Base-by-base conservation (phyloP, 1,140 invertebrate genomes). In the Polypedilum vanderplanki region DNA sequence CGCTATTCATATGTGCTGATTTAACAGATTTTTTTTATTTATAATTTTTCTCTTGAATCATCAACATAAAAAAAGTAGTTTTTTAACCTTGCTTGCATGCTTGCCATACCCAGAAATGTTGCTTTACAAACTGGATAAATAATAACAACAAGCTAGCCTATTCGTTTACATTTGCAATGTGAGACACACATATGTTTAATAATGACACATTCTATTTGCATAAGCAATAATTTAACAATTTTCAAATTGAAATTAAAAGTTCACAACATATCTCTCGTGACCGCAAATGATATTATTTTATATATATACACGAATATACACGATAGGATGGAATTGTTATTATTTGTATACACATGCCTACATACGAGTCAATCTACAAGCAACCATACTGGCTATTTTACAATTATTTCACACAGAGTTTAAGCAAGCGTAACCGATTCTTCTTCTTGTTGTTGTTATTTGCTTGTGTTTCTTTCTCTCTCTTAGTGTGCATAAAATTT, bases 51-150 rank as follows among this genome's bases (percentile, higher is more conserved):
- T 57, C n/a, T 57, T 57, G 9, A 57, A 57, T 15, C 46, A 57
- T 57, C 46, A 57, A 12, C 46, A 15, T n/a, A 57, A 12, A 57
- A 57, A 57, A 57, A 46, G 15, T 12, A 46, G 41, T 15, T n/a
- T 57, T 57, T n/a, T 12, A 57, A n/a, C 46, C n/a, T 57, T 57
- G 4, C 46, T 12, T 57, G 12, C 46, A 57, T 57, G 46, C 12
- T 57, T 57, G 46, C 46, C 46, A 57, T 57, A 57, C 46, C 46
- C 46, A 57, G 46, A 57, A 57, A 57, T 57, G 46, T n/a, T 57
- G 24, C 24, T 57, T 57, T 57, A 12, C 12, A 57, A 33, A 33
- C 24, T 33, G 24, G 24, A 33, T 33, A 33, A 33, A 33, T 57
- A 57, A 57, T 57, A 57, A 57, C 46, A 57, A 57, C 46, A 57